Evolutionary conservation across 2,888 invertebrate genomes (phyloP).

Genomic region (Uropetala carovei): DNA sequence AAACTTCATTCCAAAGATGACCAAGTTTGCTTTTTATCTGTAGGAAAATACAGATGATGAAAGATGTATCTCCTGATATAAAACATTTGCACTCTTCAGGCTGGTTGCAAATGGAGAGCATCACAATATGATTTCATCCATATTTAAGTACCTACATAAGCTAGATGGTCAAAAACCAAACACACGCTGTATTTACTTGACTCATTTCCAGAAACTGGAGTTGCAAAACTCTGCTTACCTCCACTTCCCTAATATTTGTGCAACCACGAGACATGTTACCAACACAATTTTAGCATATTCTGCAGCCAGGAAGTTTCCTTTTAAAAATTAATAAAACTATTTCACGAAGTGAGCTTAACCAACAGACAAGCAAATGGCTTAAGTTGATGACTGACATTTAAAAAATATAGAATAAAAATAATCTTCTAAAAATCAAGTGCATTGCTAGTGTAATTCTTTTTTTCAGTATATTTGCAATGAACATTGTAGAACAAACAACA

Average conservation of each 20-base stretch:
- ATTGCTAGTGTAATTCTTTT: not conserved
- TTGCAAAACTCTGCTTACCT: not conserved
- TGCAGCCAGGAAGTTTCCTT: not conserved
- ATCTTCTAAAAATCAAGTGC: conserved; percentile 2
- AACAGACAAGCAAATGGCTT: too few species aligned
- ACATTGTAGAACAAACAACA: too few species aligned
- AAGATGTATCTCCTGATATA: not conserved
- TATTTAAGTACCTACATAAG: too few species aligned
- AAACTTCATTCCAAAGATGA: too few species aligned
- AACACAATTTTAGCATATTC: not conserved
- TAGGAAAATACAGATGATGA: not conserved
- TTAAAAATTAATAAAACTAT: too few species aligned
- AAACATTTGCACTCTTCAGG: not conserved
- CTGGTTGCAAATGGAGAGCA: not conserved
- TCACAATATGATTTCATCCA: too few species aligned
- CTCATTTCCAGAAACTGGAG: not conserved
- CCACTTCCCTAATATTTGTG: not conserved
- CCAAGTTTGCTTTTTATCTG: too few species aligned
- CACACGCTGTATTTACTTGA: not conserved
- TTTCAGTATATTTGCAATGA: not conserved
- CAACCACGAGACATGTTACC: not conserved
- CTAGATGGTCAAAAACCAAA: not conserved
- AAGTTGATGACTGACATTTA: too few species aligned
- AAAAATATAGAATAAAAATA: not conserved
- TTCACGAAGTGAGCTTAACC: too few species aligned